Conservation (phyloP, 2,888 invertebrate species). For the Eristalis tenax region DNA sequence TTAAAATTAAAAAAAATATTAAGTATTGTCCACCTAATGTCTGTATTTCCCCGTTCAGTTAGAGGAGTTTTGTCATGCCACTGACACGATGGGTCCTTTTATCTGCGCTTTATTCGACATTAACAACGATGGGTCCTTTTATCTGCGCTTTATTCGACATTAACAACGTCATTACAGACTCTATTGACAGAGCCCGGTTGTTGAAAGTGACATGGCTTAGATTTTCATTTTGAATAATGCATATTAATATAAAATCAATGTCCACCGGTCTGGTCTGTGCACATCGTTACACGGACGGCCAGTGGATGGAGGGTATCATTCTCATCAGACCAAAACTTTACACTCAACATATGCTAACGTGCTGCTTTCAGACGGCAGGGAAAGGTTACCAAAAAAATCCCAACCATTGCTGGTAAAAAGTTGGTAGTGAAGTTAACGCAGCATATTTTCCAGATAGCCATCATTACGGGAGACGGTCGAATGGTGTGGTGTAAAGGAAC, state of each 20-base stretch:
- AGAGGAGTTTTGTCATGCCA: background rate
- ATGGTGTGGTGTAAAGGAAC: background rate
- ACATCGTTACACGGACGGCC: background rate
- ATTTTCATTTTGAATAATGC: conserved; percentile 58
- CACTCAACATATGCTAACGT: conserved; percentile 19
- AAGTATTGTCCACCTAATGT: background rate
- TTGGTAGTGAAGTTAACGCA: conserved; percentile 21
- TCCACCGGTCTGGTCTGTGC: background rate
- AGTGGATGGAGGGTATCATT: conserved; percentile 18
- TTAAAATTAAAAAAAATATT: no score
- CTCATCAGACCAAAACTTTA: conserved; percentile 20
- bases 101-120: conserved; percentile 17
- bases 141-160: conserved; percentile 24
- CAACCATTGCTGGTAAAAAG: background rate
- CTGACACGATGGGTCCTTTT: background rate
- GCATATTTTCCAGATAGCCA: conserved; percentile 52
- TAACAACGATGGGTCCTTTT: background rate
- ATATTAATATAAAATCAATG: conserved; percentile 64
- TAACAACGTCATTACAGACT: conserved; percentile 26
- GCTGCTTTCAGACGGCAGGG: background rate
- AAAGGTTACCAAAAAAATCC: background rate
- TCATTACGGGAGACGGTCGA: background rate
- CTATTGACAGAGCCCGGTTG: background rate
- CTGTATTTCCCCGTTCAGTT: background rate
- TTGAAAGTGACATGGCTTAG: conserved; percentile 9